Evolutionary conservation across 2,888 invertebrate species (phyloP).

Genomic region (Drosophila villosipedis): DNA sequence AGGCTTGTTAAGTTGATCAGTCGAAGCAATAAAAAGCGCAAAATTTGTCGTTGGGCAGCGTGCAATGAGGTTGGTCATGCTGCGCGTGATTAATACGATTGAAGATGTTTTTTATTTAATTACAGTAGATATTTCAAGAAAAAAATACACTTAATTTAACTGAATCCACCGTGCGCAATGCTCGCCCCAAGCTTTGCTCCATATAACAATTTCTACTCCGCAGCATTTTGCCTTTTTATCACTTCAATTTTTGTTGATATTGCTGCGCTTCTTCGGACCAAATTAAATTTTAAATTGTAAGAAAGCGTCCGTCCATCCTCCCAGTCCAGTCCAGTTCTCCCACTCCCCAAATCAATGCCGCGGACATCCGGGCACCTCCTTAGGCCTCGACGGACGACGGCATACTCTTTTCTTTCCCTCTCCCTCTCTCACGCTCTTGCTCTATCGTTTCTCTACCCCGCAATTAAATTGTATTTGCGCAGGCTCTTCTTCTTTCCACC

Average conservation of each 20-base stretch:
- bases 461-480: conserved; percentile 76
- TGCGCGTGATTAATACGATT: background rate
- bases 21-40: background rate
- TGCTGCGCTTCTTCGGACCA: conserved; percentile 60
- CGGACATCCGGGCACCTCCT: conserved; percentile 47
- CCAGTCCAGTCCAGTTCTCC: conserved; percentile 33
- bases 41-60: background rate
- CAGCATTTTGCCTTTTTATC: conserved; percentile 25
- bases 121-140: background rate
- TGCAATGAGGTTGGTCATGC: background rate
- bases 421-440: conserved; percentile 23
- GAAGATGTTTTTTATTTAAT: background rate
- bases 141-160: background rate
- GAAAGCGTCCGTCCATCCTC: background rate
- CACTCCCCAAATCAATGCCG: background rate
- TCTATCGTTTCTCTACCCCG: conserved; percentile 48
- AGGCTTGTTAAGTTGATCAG: background rate
- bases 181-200: background rate
- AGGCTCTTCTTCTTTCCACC: conserved; percentile 42
- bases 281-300: conserved; percentile 77
- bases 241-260: conserved; percentile 64
- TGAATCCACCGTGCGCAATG: background rate
- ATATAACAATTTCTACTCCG: background rate
- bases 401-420: conserved; percentile 46
- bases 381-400: conserved; percentile 24